phyloP scores from a whole-genome alignment of 2,797 vertebrate species.

The Thaleichthys pacificus region DNA sequence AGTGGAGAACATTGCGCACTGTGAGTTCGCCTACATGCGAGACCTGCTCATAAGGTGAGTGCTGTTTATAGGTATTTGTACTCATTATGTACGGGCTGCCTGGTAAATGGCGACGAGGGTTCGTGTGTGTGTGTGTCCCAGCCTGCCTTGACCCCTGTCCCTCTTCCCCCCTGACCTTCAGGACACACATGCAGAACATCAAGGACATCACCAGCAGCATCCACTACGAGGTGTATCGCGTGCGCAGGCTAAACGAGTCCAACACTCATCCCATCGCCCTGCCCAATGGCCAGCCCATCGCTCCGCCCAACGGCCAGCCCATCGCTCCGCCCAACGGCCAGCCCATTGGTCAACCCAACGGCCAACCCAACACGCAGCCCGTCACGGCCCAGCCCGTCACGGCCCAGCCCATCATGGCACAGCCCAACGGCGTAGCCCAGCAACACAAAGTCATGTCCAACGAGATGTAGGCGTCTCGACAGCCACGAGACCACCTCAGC shows the following conservation, averaged over 20 bases:
- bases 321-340: slow-evolving; percentile 48
- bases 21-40: slow-evolving; percentile 95
- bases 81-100: neutral
- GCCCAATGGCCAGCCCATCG: slow-evolving; percentile 54
- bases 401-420: slow-evolving; percentile 36
- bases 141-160: neutral
- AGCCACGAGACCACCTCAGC: slow-evolving; percentile 14
- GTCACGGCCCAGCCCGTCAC: slow-evolving; percentile 18
- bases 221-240: slow-evolving; percentile 94
- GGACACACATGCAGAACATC: slow-evolving; percentile 99
- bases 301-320: slow-evolving; percentile 59
- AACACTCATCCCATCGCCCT: slow-evolving; percentile 68
- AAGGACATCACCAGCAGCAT: slow-evolving; percentile 97
- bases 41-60: slow-evolving; percentile 96
- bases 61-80: neutral
- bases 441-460: slow-evolving; percentile 81
- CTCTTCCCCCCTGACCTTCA: slow-evolving; percentile 44
- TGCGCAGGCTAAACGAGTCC: slow-evolving; percentile 90
- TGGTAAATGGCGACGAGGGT: neutral
- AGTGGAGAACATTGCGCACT: slow-evolving; percentile 97
- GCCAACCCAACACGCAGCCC: slow-evolving; percentile 58
- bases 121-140: slow-evolving; percentile 3
- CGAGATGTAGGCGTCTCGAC: slow-evolving; percentile 81
- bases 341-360: slow-evolving; percentile 50
- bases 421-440: slow-evolving; percentile 80